Evolutionary conservation across 1,140 invertebrate genomes (phyloP), one percentile per base, ranked within the genome.

Genomic region (Sminthurides bifidus): DNA sequence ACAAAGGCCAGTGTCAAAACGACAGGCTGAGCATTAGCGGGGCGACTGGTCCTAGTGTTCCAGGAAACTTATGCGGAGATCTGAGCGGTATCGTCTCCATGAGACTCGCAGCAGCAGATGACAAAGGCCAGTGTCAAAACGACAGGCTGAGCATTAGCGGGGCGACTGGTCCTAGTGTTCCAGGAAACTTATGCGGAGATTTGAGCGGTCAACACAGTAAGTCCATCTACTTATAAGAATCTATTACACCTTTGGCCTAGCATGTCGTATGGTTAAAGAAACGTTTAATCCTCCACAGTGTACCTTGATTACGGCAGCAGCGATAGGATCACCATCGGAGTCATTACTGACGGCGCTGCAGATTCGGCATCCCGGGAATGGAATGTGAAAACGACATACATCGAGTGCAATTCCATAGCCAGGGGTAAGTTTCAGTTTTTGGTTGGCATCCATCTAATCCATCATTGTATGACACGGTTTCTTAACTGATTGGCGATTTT

Each of bases 231-330:
- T 21, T 6, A 6, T 24, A 45, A 41, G 21, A 10, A n/a, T 10
- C 17, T 12, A 41, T 41, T 17, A n/a, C 5, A 41, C 17, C 38
- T 41, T 41, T 41, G 5, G n/a, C 15, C 23, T 17, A 17, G n/a
- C 5, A 41, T 17, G 17, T 4, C 15, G 38, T 15, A 41, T 17
- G 23, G n/a, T 6, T 41, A 41, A 41, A 41, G 5, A 8, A 17
- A 5, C n/a, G 38, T 41, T 6, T 41, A 41, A 17, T 41, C n/a
- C 52, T 55, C 21, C 31, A n/a, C 41, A 64, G 62, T 65, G 57
- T 65, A 65, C 44, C 33, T 65, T 17, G 57, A 65, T 30, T 65
- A 59, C 38, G 63, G 63, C 19, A 54, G 35, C n/a, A 60, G 54
- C 45, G 63, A 65, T 44, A 15, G 63, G 33, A 63, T 65, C 19